These are phyloP conservation scores for Eustalomyia histrio DNA, from an alignment of 2,888 invertebrate genomes.

Conservation along the genomic window DNA sequence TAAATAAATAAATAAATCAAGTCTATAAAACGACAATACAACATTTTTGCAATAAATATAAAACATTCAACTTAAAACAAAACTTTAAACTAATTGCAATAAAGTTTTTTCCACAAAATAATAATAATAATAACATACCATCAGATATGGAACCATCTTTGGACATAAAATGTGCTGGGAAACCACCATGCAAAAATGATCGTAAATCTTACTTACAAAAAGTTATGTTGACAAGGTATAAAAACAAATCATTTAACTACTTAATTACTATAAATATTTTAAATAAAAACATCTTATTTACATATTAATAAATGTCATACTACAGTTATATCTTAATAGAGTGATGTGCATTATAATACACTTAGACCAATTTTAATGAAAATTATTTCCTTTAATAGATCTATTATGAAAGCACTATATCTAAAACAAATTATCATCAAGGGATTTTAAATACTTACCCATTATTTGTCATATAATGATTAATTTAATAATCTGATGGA, in stretches of 20 bases:
- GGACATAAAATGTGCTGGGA: slow-evolving; percentile 73
- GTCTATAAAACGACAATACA: slow-evolving; percentile 43
- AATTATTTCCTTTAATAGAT: too few relatives aligned
- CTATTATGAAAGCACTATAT: too few relatives aligned
- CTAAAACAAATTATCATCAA: too few relatives aligned
- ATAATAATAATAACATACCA: not conserved
- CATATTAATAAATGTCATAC: too few relatives aligned
- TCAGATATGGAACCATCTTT: slow-evolving; percentile 73
- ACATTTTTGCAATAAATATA: not conserved
- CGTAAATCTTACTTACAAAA: slow-evolving; percentile 78
- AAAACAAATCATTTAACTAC: not conserved
- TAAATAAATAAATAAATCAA: slow-evolving; percentile 43
- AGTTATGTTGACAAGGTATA: slow-evolving; percentile 79
- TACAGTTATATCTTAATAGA: too few relatives aligned
- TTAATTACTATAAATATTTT: too few relatives aligned
- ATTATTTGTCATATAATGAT: too few relatives aligned
- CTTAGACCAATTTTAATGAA: too few relatives aligned
- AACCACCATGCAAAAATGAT: slow-evolving; percentile 79
- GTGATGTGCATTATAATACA: too few relatives aligned
- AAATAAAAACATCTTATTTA: too few relatives aligned
- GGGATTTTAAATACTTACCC: too few relatives aligned
- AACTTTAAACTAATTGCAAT: slow-evolving; percentile 2
- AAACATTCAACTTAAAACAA: not conserved
- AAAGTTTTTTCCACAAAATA: not conserved
- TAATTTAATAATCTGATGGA: too few relatives aligned